phyloP scores from a whole-genome alignment of 2,113 vertebrate species.

The Pholis gunnellus region DNA sequence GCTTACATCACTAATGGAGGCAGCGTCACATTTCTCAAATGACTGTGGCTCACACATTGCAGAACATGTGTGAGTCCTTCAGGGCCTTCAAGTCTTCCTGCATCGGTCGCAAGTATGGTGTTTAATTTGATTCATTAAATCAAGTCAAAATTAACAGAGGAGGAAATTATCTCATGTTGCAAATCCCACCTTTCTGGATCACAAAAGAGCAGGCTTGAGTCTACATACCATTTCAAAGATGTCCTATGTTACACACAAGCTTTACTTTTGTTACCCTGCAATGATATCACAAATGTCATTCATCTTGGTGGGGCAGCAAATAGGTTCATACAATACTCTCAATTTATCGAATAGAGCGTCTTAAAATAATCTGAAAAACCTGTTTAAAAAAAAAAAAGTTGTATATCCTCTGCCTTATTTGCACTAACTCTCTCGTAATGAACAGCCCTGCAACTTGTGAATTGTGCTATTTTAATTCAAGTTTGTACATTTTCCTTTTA shows the following conservation, averaged over 20 bases:
- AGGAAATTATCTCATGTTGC: neutral
- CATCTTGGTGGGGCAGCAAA: neutral
- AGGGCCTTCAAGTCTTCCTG: neutral
- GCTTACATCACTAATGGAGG: no score
- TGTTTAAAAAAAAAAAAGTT: neutral
- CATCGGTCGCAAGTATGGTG: neutral
- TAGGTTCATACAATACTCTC: neutral
- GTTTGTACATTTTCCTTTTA: neutral
- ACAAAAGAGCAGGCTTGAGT: neutral
- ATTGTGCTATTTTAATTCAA: neutral
- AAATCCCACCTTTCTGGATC: neutral
- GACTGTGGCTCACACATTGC: neutral
- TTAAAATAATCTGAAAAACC: neutral
- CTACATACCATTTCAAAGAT: neutral
- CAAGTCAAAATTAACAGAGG: neutral
- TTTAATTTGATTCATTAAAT: neutral
- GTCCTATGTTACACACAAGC: neutral
- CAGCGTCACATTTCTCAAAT: neutral
- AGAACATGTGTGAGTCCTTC: neutral
- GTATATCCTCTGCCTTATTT: neutral
- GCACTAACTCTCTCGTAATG: neutral
- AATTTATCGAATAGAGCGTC: no score
- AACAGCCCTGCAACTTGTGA: neutral
- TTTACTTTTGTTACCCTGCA: conserved; percentile 29
- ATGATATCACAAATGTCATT: neutral